A percentile compares a stretch with the other conserved stretches of the same genome.
Conservation (phyloP, 2,888 invertebrate genomes). For the Miltochrista miniata region DNA sequence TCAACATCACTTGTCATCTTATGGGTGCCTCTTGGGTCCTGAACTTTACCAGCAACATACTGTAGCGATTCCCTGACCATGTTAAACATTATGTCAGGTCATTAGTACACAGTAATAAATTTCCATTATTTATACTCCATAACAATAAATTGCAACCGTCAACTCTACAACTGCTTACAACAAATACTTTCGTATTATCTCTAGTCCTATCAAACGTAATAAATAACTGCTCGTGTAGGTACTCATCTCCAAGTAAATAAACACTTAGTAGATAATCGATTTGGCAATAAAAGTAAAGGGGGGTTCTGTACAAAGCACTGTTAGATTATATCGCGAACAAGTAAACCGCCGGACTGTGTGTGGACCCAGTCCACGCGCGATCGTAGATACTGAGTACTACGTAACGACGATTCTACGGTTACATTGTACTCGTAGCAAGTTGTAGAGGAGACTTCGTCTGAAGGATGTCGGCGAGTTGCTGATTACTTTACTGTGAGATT, state of each 20-base stretch:
- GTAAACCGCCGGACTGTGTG: neutral
- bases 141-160: neutral
- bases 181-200: neutral
- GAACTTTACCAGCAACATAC: too few relatives aligned
- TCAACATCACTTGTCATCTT: too few relatives aligned
- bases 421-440: neutral
- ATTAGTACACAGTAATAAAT: too few relatives aligned
- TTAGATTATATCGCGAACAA: constrained; percentile 7
- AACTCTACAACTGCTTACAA: neutral
- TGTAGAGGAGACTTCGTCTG: neutral
- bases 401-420: neutral
- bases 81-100: too few relatives aligned
- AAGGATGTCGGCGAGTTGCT: neutral
- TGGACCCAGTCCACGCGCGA: neutral
- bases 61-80: too few relatives aligned
- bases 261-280: neutral
- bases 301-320: neutral
- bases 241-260: neutral
- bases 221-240: neutral
- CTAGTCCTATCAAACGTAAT: neutral
- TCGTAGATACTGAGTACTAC: neutral
- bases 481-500: too few relatives aligned
- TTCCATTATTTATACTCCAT: neutral
- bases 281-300: constrained; percentile 4
- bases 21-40: too few relatives aligned